Base-by-base conservation (phyloP, 2,888 invertebrate species). In the Himalopsyche japonica region DNA sequence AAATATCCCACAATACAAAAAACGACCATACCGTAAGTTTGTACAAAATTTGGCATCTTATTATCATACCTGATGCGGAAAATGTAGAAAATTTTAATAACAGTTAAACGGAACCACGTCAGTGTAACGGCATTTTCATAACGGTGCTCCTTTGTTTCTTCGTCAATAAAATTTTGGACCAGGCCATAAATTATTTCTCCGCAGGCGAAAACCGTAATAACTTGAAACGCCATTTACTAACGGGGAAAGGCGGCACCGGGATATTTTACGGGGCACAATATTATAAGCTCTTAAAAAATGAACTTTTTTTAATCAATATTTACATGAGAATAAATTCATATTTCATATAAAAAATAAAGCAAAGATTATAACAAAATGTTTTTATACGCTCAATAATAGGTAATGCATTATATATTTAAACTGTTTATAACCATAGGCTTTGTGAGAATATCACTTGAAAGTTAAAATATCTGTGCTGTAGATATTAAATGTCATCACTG, bases 41-140 rank as follows among this genome's bases (percentile, higher is more conserved):
- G 20, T 57, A 20, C 57, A 0, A 20, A 3, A 0, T 8, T 8
- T 24, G 20, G 6, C 24, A 7, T 57, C 57, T 57, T 57, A 57
- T 57, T 57, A 57, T 57, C 20, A 57, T 57, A 20, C 20, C 20
- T 57, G 10, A 57, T 49, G 8, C 2, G n/a, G 49, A 49, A 49
- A 49, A 49, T 10, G 57, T 57, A 20, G 57, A 57, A 57, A 57
- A 20, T 57, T 57, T 57, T 57, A 92, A 92, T 92, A 92, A 92
- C 92, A 92, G 92, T 91, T 92, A 92, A 92, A 92, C 57, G 57
- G 57, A n/a, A 24, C 20, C 57, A 24, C 57, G 57, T 57, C 57
- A 57, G 57, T 57, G 57, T 57, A 83, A 83, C 80, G 83, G 70
- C 79, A 70, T 83, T 83, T 83, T 83, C 79, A 83, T 83, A 79